Base-by-base conservation (phyloP, 2,797 vertebrate species). In the Coreius guichenoti region DNA sequence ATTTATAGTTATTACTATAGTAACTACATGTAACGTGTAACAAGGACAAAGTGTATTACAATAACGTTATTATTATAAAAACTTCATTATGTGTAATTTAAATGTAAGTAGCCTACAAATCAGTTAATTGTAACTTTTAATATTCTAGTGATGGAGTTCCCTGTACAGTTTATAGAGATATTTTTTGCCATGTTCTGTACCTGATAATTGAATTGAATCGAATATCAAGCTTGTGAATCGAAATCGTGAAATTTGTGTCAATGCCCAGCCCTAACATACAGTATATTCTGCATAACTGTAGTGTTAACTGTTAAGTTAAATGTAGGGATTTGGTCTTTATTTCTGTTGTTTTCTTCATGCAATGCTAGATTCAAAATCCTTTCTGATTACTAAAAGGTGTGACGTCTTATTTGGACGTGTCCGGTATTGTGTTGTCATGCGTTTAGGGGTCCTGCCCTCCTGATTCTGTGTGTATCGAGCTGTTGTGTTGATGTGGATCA, bases 401-500 rank as follows among this genome's bases (percentile, higher is more conserved):
- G 36, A 82, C 2, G 26, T 47, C 51, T 82, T 73, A 45, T 58
- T 73, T 7, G 54, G 54, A 82, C 13, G 29, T 61, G 80, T 82
- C 69, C 13, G 0, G 13, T 45, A 8, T 49, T n/a, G 8, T 11
- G 54, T 74, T 49, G 56, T 74, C 39, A 0, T 82, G 69, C 8
- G 9, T 83, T 74, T 51, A 36, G 23, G 3, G 43, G 56, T 65
- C 70, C 36, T 49, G 54, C 21, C 26, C 56, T 63, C 29, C 43
- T 26, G 56, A 26, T 65, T 81, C 74, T 76, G 63, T 80, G 63
- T 58, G 39, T 82, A 77, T 83, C 26, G 29, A 72, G 31, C n/a
- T 51, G 81, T 81, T 84, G 63, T 72, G 19, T 78, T 73, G 65
- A 61, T 85, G 76, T 73, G 76, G 65, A 85, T 85, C 51, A 72